Evolutionary conservation across 2,888 invertebrate genomes (phyloP).

Genomic region (Microctonus hyperodae): DNA sequence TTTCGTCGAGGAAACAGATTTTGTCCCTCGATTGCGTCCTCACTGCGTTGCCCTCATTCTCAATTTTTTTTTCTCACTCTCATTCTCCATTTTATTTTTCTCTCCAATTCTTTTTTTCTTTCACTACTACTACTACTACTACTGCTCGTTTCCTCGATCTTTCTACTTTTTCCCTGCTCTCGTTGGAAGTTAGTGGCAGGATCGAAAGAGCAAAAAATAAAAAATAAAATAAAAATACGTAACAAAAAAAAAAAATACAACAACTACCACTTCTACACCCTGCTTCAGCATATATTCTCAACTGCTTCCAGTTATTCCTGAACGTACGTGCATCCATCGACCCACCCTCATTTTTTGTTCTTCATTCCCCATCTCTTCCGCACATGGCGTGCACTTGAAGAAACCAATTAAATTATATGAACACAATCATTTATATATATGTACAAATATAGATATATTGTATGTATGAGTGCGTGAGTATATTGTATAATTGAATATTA

Average conservation of each 20-base stretch:
- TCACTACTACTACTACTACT: neutral
- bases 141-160: conserved; percentile 25
- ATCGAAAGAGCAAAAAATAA: conserved; percentile 5
- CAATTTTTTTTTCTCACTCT: conserved; percentile 28
- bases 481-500: neutral
- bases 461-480: conserved; percentile 34
- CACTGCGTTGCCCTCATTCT: conserved; percentile 23
- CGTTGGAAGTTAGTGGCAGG: conserved; percentile 19
- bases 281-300: neutral
- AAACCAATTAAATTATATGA: conserved; percentile 51
- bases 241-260: neutral
- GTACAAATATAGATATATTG: too few relatives aligned
- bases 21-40: conserved; percentile 37
- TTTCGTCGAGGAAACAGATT: conserved; percentile 46
- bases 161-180: conserved; percentile 6
- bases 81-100: neutral
- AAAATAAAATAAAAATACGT: neutral
- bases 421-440: neutral
- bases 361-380: neutral
- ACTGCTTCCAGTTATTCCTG: conserved; percentile 1
- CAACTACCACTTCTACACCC: conserved; percentile 9
- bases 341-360: neutral
- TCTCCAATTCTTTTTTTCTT: neutral
- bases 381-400: conserved; percentile 41
- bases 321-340: conserved; percentile 1